Conservation (phyloP, 2,113 vertebrate species). For the Dendropsophus ebraccatus region DNA sequence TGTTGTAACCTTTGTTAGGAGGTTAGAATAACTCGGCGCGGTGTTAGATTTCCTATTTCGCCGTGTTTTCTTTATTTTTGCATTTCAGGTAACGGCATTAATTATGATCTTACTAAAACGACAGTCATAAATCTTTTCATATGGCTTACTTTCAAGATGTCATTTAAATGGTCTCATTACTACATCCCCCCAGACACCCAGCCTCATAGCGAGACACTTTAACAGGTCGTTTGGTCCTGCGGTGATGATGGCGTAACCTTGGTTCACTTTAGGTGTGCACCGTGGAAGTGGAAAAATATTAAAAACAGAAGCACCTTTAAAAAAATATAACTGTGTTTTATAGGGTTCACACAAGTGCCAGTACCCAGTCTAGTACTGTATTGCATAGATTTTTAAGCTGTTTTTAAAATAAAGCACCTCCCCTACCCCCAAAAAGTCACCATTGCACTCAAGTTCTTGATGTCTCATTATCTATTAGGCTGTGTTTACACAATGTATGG, state of each 20-base stretch:
- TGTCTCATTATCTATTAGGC: neutral
- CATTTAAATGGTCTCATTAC: constrained; percentile 50
- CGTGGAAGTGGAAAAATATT: constrained; percentile 23
- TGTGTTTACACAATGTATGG: too few relatives aligned
- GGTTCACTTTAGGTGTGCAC: neutral
- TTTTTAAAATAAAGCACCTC: neutral
- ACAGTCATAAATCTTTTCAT: constrained; percentile 43
- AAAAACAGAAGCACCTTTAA: constrained; percentile 35
- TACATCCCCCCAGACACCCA: constrained; percentile 30
- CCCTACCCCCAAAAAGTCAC: neutral
- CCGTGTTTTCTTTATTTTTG: constrained; percentile 47
- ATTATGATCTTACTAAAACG: constrained; percentile 46
- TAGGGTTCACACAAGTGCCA: constrained; percentile 14
- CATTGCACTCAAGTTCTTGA: neutral
- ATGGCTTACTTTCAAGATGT: constrained; percentile 43
- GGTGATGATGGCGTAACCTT: constrained; percentile 33
- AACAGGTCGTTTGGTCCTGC: constrained; percentile 39
- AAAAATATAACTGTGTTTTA: neutral
- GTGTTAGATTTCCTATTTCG: constrained; percentile 53
- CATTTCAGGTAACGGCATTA: constrained; percentile 48
- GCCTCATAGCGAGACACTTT: constrained; percentile 34
- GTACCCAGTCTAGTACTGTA: too few relatives aligned
- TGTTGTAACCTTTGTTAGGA: constrained; percentile 48
- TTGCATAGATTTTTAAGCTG: too few relatives aligned
- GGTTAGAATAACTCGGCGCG: constrained; percentile 41